Percentiles rank a stretch among this genome's conserved stretches.
These are phyloP conservation scores for Zaprionus kolodkinae DNA, from an alignment of 1,140 invertebrate species.

Conservation along the genomic window DNA sequence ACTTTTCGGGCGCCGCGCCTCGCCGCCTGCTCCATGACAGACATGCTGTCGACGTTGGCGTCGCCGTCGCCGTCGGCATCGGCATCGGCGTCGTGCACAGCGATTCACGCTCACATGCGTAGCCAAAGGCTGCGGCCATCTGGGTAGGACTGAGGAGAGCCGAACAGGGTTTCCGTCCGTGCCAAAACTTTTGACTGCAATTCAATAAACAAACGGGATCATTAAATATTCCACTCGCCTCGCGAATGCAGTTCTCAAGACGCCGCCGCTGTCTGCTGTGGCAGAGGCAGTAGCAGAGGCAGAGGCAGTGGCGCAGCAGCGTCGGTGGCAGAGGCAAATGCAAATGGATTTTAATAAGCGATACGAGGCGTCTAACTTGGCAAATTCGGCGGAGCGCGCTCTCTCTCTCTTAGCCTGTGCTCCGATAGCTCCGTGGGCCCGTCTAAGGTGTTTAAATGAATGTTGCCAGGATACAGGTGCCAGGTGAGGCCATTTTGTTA, in stretches of 20 bases:
- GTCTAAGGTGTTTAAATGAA: conserved; percentile 81
- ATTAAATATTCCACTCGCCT: conserved; percentile 77
- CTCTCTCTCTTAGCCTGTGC: conserved; percentile 19
- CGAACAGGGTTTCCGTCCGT: conserved; percentile 71
- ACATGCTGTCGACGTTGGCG: conserved; percentile 47
- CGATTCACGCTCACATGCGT: conserved; percentile 46
- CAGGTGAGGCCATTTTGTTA: conserved; percentile 80
- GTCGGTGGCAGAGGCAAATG: conserved; percentile 32
- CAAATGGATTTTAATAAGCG: conserved; percentile 70
- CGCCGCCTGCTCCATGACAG: conserved; percentile 48
- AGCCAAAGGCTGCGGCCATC: conserved; percentile 63
- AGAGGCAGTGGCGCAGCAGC: neutral
- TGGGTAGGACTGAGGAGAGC: conserved; percentile 14
- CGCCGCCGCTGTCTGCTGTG: conserved; percentile 8
- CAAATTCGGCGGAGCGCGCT: conserved; percentile 45
- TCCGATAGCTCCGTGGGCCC: no score
- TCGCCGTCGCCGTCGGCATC: conserved; percentile 27
- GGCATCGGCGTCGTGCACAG: conserved; percentile 24
- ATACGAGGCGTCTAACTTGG: conserved; percentile 1
- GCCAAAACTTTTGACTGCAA: conserved; percentile 81
- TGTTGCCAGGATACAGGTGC: conserved; percentile 83
- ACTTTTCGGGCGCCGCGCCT: conserved; percentile 63
- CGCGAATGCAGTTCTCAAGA: conserved; percentile 42
- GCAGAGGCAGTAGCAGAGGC: conserved; percentile 13
- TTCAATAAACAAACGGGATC: conserved; percentile 82